These are phyloP conservation scores for Ophioninae sp. DNA, from an alignment of 2,888 invertebrate species.

Conservation along the genomic window DNA sequence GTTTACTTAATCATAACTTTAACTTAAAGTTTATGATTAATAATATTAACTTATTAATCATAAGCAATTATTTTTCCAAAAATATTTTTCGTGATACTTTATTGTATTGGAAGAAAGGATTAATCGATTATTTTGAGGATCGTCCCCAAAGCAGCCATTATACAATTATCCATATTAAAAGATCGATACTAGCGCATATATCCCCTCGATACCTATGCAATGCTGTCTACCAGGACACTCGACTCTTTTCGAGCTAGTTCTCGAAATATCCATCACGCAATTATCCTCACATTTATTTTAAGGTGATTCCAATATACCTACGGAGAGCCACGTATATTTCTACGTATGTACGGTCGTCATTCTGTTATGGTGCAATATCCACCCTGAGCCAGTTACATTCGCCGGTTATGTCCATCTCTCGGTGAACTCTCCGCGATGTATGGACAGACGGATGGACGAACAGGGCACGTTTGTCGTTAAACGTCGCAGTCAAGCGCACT, in stretches of 20 bases:
- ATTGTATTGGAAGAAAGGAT: no score
- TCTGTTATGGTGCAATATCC: slow-evolving; percentile 55
- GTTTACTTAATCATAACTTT: no score
- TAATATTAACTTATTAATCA: no score
- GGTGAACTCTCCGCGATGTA: slow-evolving; percentile 39
- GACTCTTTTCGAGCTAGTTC: not conserved
- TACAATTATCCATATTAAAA: no score
- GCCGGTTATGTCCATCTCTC: slow-evolving; percentile 62
- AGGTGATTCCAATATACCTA: not conserved
- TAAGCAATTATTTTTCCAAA: no score
- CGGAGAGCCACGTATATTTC: slow-evolving; percentile 2
- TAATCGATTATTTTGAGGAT: no score
- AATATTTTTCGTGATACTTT: no score
- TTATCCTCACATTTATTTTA: not conserved
- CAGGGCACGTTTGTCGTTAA: slow-evolving; percentile 71
- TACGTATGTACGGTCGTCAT: slow-evolving; percentile 18
- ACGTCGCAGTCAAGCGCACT: slow-evolving; percentile 67
- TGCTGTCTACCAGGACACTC: not conserved
- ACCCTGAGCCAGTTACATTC: slow-evolving; percentile 47
- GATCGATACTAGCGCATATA: no score
- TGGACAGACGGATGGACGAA: slow-evolving; percentile 58
- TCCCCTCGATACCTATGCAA: not conserved
- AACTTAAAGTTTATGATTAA: no score
- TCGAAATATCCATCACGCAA: not conserved
- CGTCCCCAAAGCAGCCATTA: no score